phyloP scores from a whole-genome alignment of 2,888 invertebrate genomes.

The Hermodice carunculata region DNA sequence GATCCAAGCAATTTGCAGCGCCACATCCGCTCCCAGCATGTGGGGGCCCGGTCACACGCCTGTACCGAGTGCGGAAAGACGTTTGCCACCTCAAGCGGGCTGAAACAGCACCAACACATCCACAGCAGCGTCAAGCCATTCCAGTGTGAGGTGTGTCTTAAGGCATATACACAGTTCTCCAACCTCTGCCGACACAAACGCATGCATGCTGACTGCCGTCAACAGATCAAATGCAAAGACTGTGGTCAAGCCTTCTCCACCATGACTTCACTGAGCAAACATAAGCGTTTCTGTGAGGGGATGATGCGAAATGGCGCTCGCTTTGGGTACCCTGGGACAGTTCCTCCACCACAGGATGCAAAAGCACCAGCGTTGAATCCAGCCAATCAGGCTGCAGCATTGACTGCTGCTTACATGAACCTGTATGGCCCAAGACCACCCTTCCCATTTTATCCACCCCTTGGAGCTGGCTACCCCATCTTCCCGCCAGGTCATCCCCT shows the following conservation, averaged over 20 bases:
- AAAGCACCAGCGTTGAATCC: not conserved
- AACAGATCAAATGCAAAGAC: constrained; percentile 91
- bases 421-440: constrained; percentile 52
- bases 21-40: constrained; percentile 96
- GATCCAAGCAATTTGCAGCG: constrained; percentile 97
- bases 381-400: constrained; percentile 8
- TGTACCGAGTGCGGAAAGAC: constrained; percentile 98
- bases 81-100: constrained; percentile 96
- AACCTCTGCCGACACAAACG: constrained; percentile 99
- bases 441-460: constrained; percentile 57
- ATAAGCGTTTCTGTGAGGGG: constrained; percentile 96
- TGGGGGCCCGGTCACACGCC: constrained; percentile 93
- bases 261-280: constrained; percentile 91
- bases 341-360: too few species aligned
- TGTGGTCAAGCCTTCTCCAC: constrained; percentile 95
- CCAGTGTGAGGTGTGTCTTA: constrained; percentile 31
- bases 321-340: constrained; percentile 38
- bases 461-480: constrained; percentile 34
- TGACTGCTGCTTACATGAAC: constrained; percentile 49
- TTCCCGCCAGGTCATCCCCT: constrained; percentile 34
- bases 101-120: constrained; percentile 99
- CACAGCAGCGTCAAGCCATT: constrained; percentile 76
- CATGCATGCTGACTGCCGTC: constrained; percentile 97
- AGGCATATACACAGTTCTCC: constrained; percentile 96
- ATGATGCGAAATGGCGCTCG: constrained; percentile 61